Base-by-base conservation (phyloP, 2,888 invertebrate genomes). In the Clusia tigrina region DNA sequence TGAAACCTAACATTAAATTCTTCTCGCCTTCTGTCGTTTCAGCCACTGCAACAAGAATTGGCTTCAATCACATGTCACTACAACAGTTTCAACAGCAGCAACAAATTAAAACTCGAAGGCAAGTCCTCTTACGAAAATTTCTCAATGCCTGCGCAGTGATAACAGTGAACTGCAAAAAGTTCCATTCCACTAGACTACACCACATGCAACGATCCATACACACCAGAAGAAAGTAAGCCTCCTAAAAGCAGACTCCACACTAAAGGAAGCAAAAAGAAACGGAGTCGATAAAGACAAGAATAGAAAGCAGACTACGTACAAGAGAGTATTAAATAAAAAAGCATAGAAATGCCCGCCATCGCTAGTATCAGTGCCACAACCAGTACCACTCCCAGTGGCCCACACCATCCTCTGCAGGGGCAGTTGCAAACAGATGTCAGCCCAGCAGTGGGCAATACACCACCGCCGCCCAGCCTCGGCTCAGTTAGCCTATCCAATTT, bases 401-500 rank as follows among this genome's bases (percentile, higher is more conserved):
- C 67, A 66, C 71, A 72, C 70, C 67, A 64, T 61, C 66, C 61
- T 9, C 54, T 63, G 38, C 58, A 58, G 54, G 15, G 54, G 42
- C 56, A 55, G 54, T 56, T 54, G 46, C 69, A 58, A 60, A n/a
- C 66, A 58, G 57, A 25, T 60, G n/a, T 23, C 54, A 32, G 55
- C 58, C 32, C 37, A 52, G 54, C 42, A 26, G 60, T 63, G 46
- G 62, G 6, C n/a, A 42, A 17, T 32, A 52, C 26, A 15, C 22
- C 59, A n/a, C 53, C 57, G 46, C 22, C 54, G 46, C 48, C n/a
- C 37, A 63, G 61, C 59, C 63, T 70, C 56, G 69, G 68, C 64
- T 67, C 71, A 67, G 67, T 70, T 65, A 63, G 70, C 65, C 64
- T 71, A 62, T 69, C 66, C 63, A 73, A 69, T 68, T 70, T 73